These are phyloP conservation scores for Pseudanteris insignis DNA, from an alignment of 2,888 invertebrate species.

Conservation along the genomic window DNA sequence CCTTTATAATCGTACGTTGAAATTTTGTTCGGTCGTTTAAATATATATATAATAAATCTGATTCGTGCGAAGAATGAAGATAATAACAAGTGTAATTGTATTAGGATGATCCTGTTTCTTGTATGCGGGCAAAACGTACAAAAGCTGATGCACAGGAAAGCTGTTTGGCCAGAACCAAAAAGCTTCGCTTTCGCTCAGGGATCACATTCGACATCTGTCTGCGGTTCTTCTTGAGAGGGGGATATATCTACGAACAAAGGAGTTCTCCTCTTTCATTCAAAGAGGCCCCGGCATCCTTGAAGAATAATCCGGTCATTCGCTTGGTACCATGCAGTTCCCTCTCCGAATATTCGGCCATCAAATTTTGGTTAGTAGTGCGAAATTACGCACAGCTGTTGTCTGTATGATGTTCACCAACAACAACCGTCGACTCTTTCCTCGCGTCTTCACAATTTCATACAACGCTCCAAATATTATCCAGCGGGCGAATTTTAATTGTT, in stretches of 20 bases:
- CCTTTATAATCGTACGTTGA: too few relatives aligned
- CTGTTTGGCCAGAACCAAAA: constrained; percentile 42
- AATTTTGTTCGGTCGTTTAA: too few relatives aligned
- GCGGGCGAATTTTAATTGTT: too few relatives aligned
- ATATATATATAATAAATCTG: too few relatives aligned
- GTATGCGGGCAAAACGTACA: constrained; percentile 33
- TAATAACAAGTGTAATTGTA: constrained; percentile 31
- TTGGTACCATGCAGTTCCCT: constrained; percentile 22
- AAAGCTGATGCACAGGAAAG: constrained; percentile 40
- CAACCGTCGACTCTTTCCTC: too few relatives aligned
- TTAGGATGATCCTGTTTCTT: constrained; percentile 26
- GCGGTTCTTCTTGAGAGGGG: constrained; percentile 39
- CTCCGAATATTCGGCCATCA: constrained; percentile 9
- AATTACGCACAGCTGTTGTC: constrained; percentile 12
- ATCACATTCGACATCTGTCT: constrained; percentile 44
- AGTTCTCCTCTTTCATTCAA: constrained; percentile 44
- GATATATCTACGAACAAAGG: constrained; percentile 34
- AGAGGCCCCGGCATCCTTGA: constrained; percentile 36
- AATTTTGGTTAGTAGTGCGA: constrained; percentile 14
- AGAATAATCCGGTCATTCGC: constrained; percentile 35
- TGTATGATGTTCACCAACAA: too few relatives aligned
- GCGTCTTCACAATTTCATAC: too few relatives aligned
- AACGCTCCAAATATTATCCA: too few relatives aligned
- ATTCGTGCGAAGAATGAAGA: constrained; percentile 6
- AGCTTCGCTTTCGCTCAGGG: constrained; percentile 38